Base-by-base conservation (phyloP, 2,888 invertebrate species). In the Syritta pipiens region DNA sequence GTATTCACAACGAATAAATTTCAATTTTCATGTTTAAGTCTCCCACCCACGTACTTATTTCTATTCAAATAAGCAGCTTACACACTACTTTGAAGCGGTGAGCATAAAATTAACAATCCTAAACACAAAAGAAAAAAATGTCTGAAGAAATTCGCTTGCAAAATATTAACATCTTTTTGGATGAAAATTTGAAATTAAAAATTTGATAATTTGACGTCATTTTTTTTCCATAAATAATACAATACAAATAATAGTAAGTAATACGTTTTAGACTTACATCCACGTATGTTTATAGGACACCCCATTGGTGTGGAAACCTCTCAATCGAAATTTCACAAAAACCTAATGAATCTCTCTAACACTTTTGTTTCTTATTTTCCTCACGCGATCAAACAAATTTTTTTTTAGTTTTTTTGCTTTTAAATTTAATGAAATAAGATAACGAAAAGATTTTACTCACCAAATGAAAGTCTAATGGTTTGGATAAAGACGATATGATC, bases 391-490 rank as follows among this genome's bases (percentile, higher is more conserved):
- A 79, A 65, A 71, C 46, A 69, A 59, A 44, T 63, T 26, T 46
- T 32, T 62, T 49, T 26, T 59, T 51, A n/a, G n/a, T 57, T 71
- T 42, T 48, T 51, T 44, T 57, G 53, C 12, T 67, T 51, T 24
- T 24, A 14, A 65, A 63, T 65, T 72, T 67, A 59, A 67, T 67
- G 17, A 74, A 67, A 74, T 74, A 74, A 79, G 57, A 74, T 74
- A 74, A 67, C 72, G 72, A 72, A 72, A 72, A 72, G 40, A 68
- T 68, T n/a, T 79, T 79, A 79, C 79, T 79, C 79, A 79, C 79
- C 79, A 74, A 79, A 79, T 74, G 42, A 79, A 74, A 79, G 62
- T 74, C 79, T 79, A 79, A 68, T 65, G 74, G 42, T 72, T 65
- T 59, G 71, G 20, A 40, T 65, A 57, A 51, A 65, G 55, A 42